phyloP scores from a whole-genome alignment of 2,888 invertebrate species.

The Dioctria linearis region DNA sequence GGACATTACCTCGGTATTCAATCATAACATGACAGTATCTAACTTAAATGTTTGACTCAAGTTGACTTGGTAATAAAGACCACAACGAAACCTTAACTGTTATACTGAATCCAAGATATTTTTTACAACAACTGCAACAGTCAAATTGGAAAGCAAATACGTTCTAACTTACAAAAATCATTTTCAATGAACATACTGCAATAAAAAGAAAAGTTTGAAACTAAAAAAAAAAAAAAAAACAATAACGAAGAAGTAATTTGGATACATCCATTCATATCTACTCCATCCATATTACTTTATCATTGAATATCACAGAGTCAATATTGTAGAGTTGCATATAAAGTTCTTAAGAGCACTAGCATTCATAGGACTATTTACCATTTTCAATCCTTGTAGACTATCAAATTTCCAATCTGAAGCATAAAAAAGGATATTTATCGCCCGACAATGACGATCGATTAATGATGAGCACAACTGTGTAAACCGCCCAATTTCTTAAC shows the following conservation, averaged over 20 bases:
- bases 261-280: slow-evolving; percentile 63
- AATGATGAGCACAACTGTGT: slow-evolving; percentile 76
- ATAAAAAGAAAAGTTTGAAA: too few relatives aligned
- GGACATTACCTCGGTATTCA: too few relatives aligned
- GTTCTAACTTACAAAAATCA: slow-evolving; percentile 77
- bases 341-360: slow-evolving; percentile 74
- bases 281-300: slow-evolving; percentile 79
- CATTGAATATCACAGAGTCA: slow-evolving; percentile 77
- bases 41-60: too few relatives aligned
- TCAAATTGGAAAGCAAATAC: slow-evolving; percentile 79
- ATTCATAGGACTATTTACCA: slow-evolving; percentile 77
- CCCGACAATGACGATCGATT: slow-evolving; percentile 77
- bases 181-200: slow-evolving; percentile 77
- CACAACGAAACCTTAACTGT: too few relatives aligned
- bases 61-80: too few relatives aligned
- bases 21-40: too few relatives aligned
- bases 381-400: slow-evolving; percentile 77
- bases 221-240: not conserved
- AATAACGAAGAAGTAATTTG: too few relatives aligned
- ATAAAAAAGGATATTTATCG: slow-evolving; percentile 76
- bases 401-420: slow-evolving; percentile 75
- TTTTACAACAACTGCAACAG: slow-evolving; percentile 70
- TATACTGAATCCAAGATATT: too few relatives aligned
- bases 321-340: slow-evolving; percentile 75
- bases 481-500: slow-evolving; percentile 75